These are phyloP conservation scores for Aricia agestis DNA, from an alignment of 1,140 invertebrate genomes.

Conservation along the genomic window DNA sequence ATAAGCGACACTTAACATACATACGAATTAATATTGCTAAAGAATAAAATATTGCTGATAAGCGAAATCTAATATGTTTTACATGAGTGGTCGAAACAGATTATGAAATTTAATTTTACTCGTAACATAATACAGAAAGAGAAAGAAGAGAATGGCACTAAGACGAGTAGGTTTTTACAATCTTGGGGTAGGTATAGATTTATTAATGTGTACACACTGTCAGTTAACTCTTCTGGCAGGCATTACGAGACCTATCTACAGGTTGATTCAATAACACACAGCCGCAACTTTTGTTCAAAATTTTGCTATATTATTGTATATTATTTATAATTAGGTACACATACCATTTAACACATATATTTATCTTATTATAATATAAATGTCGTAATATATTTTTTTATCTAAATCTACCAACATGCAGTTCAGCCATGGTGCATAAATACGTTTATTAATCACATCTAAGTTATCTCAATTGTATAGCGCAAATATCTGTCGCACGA, in stretches of 20 bases:
- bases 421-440: conserved; percentile 48
- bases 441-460: conserved; percentile 42
- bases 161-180: neutral
- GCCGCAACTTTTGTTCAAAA: conserved; percentile 43
- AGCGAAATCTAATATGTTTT: conserved; percentile 12
- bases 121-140: neutral
- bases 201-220: neutral
- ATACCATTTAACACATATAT: conserved; percentile 32
- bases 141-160: neutral
- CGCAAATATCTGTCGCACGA: conserved; percentile 31
- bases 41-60: conserved; percentile 18
- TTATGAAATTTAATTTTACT: neutral
- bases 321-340: conserved; percentile 31
- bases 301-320: conserved; percentile 36
- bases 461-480: conserved; percentile 18
- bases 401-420: conserved; percentile 52
- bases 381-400: conserved; percentile 34
- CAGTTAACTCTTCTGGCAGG: neutral
- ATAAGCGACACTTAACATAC: conserved; percentile 18
- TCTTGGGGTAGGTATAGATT: neutral
- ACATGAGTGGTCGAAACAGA: conserved; percentile 8
- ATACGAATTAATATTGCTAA: conserved; percentile 16
- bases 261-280: conserved; percentile 52
- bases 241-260: conserved; percentile 41
- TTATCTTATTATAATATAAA: conserved; percentile 26